Conservation (phyloP, 2,797 vertebrate genomes). For the Emydoidea blandingii region DNA sequence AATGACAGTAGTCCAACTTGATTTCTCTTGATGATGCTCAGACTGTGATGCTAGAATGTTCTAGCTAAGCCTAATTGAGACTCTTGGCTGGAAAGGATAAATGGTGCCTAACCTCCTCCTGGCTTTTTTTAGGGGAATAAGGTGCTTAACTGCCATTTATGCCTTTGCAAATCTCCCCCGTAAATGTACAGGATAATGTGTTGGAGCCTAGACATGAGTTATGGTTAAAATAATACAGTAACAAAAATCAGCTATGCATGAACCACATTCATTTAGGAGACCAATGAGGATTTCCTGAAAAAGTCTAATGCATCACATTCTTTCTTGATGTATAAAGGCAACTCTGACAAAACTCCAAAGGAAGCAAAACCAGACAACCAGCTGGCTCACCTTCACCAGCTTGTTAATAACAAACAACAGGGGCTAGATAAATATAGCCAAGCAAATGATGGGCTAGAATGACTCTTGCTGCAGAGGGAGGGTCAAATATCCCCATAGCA, state of each 20-base stretch:
- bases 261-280: not conserved
- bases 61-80: slow-evolving; percentile 9
- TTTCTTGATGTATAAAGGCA: slow-evolving; percentile 7
- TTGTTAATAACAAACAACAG: not conserved
- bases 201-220: not conserved
- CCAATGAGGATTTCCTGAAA: not conserved
- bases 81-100: not conserved
- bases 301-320: not conserved
- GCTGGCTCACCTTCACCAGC: not conserved
- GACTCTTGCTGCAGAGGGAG: not conserved
- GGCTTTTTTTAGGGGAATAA: not conserved
- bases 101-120: not conserved
- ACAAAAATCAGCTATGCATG: not conserved
- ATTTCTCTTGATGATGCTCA: not conserved
- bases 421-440: not conserved
- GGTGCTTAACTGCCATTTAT: rapidly evolving
- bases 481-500: not conserved
- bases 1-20: not conserved
- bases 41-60: not conserved
- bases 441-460: not conserved
- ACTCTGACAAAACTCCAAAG: not conserved
- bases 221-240: not conserved
- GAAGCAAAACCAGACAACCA: not conserved
- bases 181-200: not conserved
- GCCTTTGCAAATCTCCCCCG: not conserved